Base-by-base conservation (phyloP, 2,888 invertebrate genomes). In the Perdita meconis region DNA sequence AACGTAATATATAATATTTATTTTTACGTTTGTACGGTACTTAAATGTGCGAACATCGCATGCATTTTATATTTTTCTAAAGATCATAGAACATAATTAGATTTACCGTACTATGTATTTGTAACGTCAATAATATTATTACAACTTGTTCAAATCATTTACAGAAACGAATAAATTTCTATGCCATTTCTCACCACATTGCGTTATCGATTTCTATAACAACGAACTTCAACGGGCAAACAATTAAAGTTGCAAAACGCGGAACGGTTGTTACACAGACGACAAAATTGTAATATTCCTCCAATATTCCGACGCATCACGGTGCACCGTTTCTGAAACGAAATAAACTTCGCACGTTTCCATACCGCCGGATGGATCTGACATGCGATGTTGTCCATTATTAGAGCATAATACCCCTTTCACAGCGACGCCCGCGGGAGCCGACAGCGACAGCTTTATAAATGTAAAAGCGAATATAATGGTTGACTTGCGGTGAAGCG, bases 361-460 rank as follows among this genome's bases (percentile, higher is more conserved):
- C 77, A 73, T 74, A 59, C 59, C 40, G 68, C 80, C 83, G 84
- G 79, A 87, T 86, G 80, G 76, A 80, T 81, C 82, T 78, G 85
- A 84, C 83, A 75, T 71, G 82, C 56, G 75, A 67, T 80, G 78
- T 42, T 83, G 83, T 82, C 80, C 80, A 87, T 89, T 87, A 89
- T 87, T 84, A 78, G 72, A 80, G 82, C 82, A 87, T 86, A 89
- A 89, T 85, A 89, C 88, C 87, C 87, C 86, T 88, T 89, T 89
- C 86, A 88, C 77, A 82, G 77, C 80, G 80, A 78, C 65, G 78
- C 60, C 78, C 69, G 79, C 69, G n/a, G n/a, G 79, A 74, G 78
- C 71, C 82, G 83, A 83, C 76, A 81, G 79, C 86, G 87, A 88
- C 86, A 83, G 87, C 83, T 86, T 84, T 88, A 86, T 86, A 86